A percentile compares a stretch with the other conserved stretches of the same genome.
Conservation (phyloP, 1,140 invertebrate species). For the Apis mellifera region DNA sequence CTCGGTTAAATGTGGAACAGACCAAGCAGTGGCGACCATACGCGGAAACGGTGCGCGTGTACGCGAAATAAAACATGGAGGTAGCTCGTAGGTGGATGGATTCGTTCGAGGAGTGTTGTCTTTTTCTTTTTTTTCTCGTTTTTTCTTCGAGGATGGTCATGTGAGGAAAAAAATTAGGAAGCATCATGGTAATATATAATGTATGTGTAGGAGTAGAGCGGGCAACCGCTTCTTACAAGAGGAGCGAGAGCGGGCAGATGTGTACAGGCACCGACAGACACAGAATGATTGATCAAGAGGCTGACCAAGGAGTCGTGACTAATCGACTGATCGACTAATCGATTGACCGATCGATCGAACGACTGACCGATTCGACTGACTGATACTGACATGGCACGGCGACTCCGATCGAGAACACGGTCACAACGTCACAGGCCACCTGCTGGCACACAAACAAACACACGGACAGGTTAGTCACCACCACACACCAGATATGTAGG, state of each 20-base stretch:
- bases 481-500: slow-evolving; percentile 75
- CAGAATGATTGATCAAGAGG: slow-evolving; percentile 67
- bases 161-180: not conserved
- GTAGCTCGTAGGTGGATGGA: slow-evolving; percentile 44
- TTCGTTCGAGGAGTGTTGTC: slow-evolving; percentile 45
- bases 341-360: slow-evolving; percentile 53
- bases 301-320: slow-evolving; percentile 62
- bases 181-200: not conserved
- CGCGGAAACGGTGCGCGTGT: slow-evolving; percentile 5
- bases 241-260: slow-evolving; percentile 55
- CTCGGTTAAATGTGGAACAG: slow-evolving; percentile 10
- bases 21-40: slow-evolving; percentile 17
- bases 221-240: slow-evolving; percentile 27
- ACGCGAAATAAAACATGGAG: slow-evolving; percentile 27
- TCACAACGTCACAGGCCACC: slow-evolving; percentile 82
- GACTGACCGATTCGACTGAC: slow-evolving; percentile 64
- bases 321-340: slow-evolving; percentile 54
- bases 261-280: slow-evolving; percentile 70
- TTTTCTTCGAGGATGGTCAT: slow-evolving; percentile 6
- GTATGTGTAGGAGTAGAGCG: slow-evolving; percentile 22
- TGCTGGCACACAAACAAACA: slow-evolving; percentile 83
- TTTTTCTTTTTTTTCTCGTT: not conserved
- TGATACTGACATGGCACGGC: slow-evolving; percentile 80
- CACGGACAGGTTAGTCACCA: slow-evolving; percentile 82
- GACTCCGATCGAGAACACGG: slow-evolving; percentile 81